Evolutionary conservation across 2,113 vertebrate species (phyloP), one percentile per base, ranked within the genome.

Genomic region (Apeltes quadracus): DNA sequence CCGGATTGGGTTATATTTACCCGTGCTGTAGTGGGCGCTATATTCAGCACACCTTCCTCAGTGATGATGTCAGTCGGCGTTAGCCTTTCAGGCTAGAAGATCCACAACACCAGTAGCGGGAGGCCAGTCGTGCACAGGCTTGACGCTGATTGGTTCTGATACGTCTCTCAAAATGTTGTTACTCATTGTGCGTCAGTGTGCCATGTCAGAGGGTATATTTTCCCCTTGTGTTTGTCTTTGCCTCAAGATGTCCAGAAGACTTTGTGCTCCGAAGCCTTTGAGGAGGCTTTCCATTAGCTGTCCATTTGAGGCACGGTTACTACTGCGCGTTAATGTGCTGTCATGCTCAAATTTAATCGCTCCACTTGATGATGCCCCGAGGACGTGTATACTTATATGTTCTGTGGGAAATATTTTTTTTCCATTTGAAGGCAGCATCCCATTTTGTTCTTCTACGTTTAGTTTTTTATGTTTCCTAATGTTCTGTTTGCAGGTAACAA

Each of bases 1-100:
- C 54, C 62, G 23, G 51, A 63, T 62, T 0, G n/a, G 2, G 56
- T 54, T 65, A 39, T 76, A 78, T 75, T 73, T 75, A 79, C 81
- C 81, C 70, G n/a, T n/a, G n/a, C n/a, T n/a, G n/a, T 75, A 58
- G 54, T 55, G 18, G 3, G 22, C 8, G 39, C 64, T 66, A 54
- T 56, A 70, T 79, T 72, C 62, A 39, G 72, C 51, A 48, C 72
- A 80, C 76, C 76, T 86, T 66, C 53, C 70, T 80, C 67, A 46
- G 57, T 46, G 67, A 82, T 82, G 72, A 80, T 87, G 84, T 87
- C 84, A 71, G 61, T 81, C 75, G 66, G 36, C 67, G 82, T 88
- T 84, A 77, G 79, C 32, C n/a, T 68, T 75, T 71, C 20, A 53
- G 58, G 53, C 43, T 34, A 13, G 65, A 77, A 44, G 73, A 69